These are phyloP conservation scores for Cremastobaeus sp. DNA, from an alignment of 2,888 invertebrate genomes.

Conservation along the genomic window DNA sequence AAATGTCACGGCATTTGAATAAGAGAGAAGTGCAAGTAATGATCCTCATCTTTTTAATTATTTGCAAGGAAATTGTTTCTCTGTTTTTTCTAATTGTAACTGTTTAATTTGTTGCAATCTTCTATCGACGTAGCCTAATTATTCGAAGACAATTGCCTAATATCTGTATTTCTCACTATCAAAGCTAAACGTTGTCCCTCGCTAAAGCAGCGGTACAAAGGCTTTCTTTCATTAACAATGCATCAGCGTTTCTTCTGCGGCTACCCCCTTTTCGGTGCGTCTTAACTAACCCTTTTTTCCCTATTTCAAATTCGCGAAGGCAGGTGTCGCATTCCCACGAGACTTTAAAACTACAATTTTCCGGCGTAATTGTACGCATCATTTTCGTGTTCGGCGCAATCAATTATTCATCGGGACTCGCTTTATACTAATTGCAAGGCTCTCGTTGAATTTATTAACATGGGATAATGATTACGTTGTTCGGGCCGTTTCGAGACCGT, in stretches of 20 bases:
- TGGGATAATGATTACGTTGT: conserved; percentile 12
- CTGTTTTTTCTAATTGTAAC: too few relatives aligned
- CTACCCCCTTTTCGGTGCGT: conserved; percentile 36
- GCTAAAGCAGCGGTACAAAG: conserved; percentile 3
- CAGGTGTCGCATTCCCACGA: conserved; percentile 47
- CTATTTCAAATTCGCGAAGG: conserved; percentile 28
- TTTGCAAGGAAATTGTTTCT: too few relatives aligned
- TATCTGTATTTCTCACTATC: too few relatives aligned
- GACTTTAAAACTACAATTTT: conserved; percentile 39
- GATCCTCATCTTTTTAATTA: too few relatives aligned
- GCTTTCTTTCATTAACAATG: conserved; percentile 29
- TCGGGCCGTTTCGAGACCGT: not conserved
- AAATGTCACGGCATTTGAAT: too few relatives aligned
- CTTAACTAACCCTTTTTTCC: conserved; percentile 43
- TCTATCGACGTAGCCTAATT: too few relatives aligned
- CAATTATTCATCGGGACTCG: conserved; percentile 32
- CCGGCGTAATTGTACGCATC: conserved; percentile 40
- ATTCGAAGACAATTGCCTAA: too few relatives aligned
- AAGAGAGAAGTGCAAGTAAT: too few relatives aligned
- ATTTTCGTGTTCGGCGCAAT: conserved; percentile 23
- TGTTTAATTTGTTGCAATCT: too few relatives aligned
- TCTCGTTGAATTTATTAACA: conserved; percentile 24
- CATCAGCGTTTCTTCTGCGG: conserved; percentile 5
- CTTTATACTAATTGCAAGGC: conserved; percentile 34
- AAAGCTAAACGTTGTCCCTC: too few relatives aligned